Evolutionary conservation across 2,113 vertebrate genomes (phyloP).

Genomic region (Ancistrus triradiatus): DNA sequence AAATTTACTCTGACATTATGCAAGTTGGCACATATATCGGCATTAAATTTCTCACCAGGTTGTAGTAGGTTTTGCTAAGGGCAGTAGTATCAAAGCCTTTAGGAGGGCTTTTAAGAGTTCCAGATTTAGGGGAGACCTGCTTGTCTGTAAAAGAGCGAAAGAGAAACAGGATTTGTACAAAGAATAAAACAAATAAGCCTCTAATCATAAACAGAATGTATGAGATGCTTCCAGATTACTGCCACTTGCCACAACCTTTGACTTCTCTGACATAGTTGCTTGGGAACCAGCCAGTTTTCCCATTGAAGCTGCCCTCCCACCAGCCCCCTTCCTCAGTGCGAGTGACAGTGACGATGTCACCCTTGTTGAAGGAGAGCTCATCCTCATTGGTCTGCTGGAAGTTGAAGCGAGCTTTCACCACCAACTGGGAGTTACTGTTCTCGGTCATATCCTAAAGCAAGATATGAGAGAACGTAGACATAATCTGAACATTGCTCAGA

Average conservation of each 20-base stretch:
- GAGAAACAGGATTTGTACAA: neutral
- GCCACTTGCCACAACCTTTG: constrained; percentile 85
- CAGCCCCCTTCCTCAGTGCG: constrained; percentile 96
- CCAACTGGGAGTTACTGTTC: constrained; percentile 82
- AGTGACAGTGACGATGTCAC: constrained; percentile 89
- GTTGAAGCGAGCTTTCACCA: constrained; percentile 93
- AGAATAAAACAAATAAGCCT: neutral
- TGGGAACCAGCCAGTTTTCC: constrained; percentile 95
- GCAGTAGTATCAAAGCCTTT: constrained; percentile 93
- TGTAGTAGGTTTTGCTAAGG: constrained; percentile 98
- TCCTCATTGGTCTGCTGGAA: constrained; percentile 98
- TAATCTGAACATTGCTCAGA: too few species aligned
- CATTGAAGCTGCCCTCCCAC: constrained; percentile 90
- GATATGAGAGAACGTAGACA: neutral
- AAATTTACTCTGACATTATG: neutral
- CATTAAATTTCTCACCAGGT: constrained; percentile 78
- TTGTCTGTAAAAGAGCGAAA: constrained; percentile 75
- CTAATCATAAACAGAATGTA: neutral
- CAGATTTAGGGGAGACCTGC: constrained; percentile 92
- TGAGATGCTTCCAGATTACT: neutral
- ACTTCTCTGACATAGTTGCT: constrained; percentile 96
- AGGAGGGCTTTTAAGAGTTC: constrained; percentile 89
- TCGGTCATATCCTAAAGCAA: constrained; percentile 91
- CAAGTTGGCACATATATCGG: neutral
- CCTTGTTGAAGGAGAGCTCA: constrained; percentile 92